Evolutionary conservation across 2,797 vertebrate genomes (phyloP).

Genomic region (Sebastes melanostomus): DNA sequence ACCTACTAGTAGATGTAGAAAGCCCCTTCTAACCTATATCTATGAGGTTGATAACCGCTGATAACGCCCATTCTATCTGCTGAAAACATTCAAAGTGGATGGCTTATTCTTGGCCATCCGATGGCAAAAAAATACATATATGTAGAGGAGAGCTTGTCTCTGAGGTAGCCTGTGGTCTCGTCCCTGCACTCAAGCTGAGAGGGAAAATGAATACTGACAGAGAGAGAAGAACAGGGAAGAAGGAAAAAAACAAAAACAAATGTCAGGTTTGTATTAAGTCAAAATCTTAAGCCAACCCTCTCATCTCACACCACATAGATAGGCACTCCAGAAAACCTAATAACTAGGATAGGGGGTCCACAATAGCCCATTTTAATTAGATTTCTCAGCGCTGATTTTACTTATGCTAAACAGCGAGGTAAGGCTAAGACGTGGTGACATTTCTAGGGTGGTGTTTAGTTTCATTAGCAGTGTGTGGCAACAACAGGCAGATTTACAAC

Average conservation of each 20-base stretch:
- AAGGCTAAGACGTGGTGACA: slow-evolving; percentile 44
- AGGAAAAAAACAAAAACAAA: slow-evolving; percentile 41
- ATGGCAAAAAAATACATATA: slow-evolving; percentile 38
- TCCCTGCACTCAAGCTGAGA: slow-evolving; percentile 61
- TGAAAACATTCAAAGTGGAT: background rate
- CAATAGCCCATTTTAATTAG: slow-evolving; percentile 69
- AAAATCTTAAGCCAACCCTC: slow-evolving; percentile 55
- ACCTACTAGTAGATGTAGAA: background rate
- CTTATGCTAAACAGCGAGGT: slow-evolving; percentile 58
- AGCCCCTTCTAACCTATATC: background rate
- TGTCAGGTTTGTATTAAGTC: slow-evolving; percentile 61
- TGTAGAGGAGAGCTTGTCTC: slow-evolving; percentile 54
- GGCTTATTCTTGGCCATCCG: slow-evolving; percentile 36
- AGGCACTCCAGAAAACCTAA: slow-evolving; percentile 54
- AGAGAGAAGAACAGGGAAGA: slow-evolving; percentile 35
- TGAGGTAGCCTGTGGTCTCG: slow-evolving; percentile 56
- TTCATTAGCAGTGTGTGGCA: slow-evolving; percentile 63
- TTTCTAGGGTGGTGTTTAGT: slow-evolving; percentile 49
- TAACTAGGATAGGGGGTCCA: slow-evolving; percentile 46
- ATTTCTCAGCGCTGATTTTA: slow-evolving; percentile 57
- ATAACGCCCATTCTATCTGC: background rate
- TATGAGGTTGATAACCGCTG: background rate
- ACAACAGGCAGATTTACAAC: slow-evolving; percentile 71
- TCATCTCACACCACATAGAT: slow-evolving; percentile 47
- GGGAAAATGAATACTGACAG: slow-evolving; percentile 69